phyloP scores from a whole-genome alignment of 2,113 vertebrate genomes.

The Pseudopodoces humilis region DNA sequence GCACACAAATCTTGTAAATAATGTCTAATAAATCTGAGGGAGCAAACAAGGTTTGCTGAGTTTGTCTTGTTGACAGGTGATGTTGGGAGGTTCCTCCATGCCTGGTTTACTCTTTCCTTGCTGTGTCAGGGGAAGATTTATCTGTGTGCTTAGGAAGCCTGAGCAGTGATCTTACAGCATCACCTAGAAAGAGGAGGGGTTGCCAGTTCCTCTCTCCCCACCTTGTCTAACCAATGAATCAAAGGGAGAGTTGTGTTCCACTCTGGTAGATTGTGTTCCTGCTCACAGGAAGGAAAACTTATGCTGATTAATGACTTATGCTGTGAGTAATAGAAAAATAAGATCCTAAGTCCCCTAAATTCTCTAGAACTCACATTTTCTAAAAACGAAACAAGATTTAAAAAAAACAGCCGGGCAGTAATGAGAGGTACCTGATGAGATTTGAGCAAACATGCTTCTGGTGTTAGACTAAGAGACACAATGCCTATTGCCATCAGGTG shows the following conservation, averaged over 20 bases:
- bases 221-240: neutral
- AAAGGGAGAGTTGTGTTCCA: neutral
- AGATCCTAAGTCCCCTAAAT: neutral
- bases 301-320: neutral
- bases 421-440: neutral
- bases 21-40: neutral
- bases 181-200: neutral
- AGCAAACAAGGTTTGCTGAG: neutral
- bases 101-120: neutral
- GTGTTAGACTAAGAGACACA: neutral
- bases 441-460: neutral
- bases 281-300: neutral
- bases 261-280: neutral
- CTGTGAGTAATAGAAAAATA: neutral
- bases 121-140: neutral
- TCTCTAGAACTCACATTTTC: neutral
- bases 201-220: neutral
- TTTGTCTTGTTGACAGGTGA: neutral
- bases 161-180: neutral
- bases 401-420: neutral
- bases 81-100: neutral
- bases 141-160: neutral
- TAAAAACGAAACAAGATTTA: neutral
- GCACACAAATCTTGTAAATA: neutral
- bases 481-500: neutral